phyloP scores from a whole-genome alignment of 2,113 vertebrate species.

The Silurus asotus region DNA sequence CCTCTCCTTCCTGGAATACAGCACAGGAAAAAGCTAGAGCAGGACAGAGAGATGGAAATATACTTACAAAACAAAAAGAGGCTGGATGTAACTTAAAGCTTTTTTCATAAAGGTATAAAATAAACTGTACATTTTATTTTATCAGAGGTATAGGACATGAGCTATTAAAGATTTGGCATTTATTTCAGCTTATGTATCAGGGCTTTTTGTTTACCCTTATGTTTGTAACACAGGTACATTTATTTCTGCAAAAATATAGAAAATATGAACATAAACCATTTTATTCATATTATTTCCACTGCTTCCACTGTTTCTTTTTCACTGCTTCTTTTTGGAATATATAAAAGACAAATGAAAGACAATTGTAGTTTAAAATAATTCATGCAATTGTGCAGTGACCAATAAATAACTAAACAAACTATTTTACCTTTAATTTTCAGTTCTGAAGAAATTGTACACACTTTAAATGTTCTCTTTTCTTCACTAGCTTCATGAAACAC shows the following conservation, averaged over 20 bases:
- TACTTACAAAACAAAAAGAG: neutral
- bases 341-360: neutral
- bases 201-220: neutral
- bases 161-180: neutral
- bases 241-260: neutral
- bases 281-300: neutral
- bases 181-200: neutral
- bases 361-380: neutral
- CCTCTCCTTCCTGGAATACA: slow-evolving; percentile 61
- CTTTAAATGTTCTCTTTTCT: neutral
- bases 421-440: neutral
- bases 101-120: slow-evolving; percentile 11
- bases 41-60: slow-evolving; percentile 31
- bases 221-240: neutral
- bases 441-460: neutral
- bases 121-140: neutral
- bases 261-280: neutral
- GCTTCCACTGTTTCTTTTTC: too few species aligned
- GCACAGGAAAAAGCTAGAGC: slow-evolving; percentile 38
- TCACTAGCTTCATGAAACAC: neutral
- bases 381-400: neutral
- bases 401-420: neutral
- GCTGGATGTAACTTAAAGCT: slow-evolving; percentile 22
- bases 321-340: too few species aligned
- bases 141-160: neutral